Evolutionary conservation across 2,888 invertebrate genomes (phyloP).

Genomic region (Clepsis dumicolana): DNA sequence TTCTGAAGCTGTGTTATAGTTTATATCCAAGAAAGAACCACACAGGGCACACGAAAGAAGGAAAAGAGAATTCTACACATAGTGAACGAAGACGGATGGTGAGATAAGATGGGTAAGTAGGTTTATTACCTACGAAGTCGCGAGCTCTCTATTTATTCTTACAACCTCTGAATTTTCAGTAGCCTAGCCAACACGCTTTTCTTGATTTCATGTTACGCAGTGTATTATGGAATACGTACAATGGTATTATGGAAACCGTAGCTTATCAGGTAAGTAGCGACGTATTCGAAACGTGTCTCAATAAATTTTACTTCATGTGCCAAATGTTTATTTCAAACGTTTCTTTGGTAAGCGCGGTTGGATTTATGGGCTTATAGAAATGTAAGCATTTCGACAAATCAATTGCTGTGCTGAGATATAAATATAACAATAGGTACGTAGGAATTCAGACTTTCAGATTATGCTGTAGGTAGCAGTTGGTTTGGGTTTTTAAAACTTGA

Average conservation of each 20-base stretch:
- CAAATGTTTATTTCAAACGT: slow-evolving; percentile 28
- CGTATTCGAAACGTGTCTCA: slow-evolving; percentile 37
- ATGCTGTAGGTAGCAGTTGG: too few relatives aligned
- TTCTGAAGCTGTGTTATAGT: too few relatives aligned
- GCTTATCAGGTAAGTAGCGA: slow-evolving; percentile 35
- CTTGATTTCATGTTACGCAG: slow-evolving; percentile 20
- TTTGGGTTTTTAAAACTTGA: too few relatives aligned
- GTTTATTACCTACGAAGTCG: neutral
- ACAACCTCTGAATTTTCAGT: neutral
- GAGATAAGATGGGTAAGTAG: neutral
- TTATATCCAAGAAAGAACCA: too few relatives aligned
- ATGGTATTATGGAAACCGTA: slow-evolving; percentile 40
- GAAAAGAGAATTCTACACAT: too few relatives aligned
- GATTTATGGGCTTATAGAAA: slow-evolving; percentile 27
- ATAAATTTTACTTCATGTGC: slow-evolving; percentile 36
- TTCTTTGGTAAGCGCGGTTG: slow-evolving; percentile 3
- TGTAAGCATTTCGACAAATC: slow-evolving; percentile 7
- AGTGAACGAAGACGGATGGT: neutral
- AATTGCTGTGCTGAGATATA: neutral
- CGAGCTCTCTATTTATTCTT: neutral
- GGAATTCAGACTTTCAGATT: neutral
- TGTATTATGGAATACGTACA: slow-evolving; percentile 32
- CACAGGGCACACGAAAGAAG: too few relatives aligned
- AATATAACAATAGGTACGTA: neutral
- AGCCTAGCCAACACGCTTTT: slow-evolving; percentile 15